Percentiles rank a stretch among this genome's conserved stretches.
These are phyloP conservation scores for Neopipo cinnamomea DNA, from an alignment of 2,113 vertebrate genomes.

Conservation along the genomic window DNA sequence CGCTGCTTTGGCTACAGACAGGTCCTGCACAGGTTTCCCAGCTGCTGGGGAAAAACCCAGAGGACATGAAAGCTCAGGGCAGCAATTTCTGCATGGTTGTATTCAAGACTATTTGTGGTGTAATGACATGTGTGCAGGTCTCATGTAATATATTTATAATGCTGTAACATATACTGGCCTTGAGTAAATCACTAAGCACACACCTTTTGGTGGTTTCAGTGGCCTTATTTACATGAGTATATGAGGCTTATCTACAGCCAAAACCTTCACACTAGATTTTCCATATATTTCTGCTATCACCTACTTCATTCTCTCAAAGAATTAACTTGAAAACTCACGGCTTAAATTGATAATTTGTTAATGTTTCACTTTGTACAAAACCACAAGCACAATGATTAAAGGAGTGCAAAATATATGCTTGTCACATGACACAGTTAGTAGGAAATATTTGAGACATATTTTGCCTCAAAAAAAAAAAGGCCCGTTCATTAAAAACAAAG, in stretches of 20 bases:
- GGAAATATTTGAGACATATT: not conserved
- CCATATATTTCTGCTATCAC: not conserved
- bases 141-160: not conserved
- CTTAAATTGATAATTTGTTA: not conserved
- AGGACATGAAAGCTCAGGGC: not conserved
- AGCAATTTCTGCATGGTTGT: not conserved
- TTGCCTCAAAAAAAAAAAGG: not conserved
- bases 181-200: not conserved
- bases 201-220: not conserved
- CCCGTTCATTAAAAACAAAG: not conserved
- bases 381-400: not conserved
- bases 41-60: not conserved
- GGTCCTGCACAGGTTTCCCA: not conserved
- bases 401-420: not conserved
- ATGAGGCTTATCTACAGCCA: not conserved
- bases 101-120: not conserved
- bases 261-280: not conserved
- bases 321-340: not conserved
- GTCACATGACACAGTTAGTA: not conserved
- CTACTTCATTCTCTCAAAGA: not conserved
- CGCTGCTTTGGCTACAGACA: not conserved
- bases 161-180: not conserved
- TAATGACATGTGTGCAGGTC: not conserved
- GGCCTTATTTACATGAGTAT: not conserved
- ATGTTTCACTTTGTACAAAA: not conserved